Evolutionary conservation across 2,797 vertebrate genomes (phyloP), one percentile per base, ranked within the genome.

Genomic region (Leptatherina wallacei): DNA sequence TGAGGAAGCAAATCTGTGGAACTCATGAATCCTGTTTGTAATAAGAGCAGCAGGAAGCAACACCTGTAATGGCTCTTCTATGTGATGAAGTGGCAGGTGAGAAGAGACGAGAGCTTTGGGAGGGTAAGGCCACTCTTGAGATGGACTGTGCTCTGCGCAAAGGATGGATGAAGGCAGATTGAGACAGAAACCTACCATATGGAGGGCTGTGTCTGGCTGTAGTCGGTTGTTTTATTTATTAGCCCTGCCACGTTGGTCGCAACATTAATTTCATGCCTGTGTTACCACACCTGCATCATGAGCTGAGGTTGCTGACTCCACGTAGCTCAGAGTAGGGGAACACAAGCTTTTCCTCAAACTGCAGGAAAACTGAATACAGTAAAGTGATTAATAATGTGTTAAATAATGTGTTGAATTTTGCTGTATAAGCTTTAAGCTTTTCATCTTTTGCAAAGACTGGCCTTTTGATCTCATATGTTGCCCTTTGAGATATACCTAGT

Each of bases 201-300:
- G 86, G 85, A 68, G 71, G 63, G 3, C 57, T 58, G 57, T 71
- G 76, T 70, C 75, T 75, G 62, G 77, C 82, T 71, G 72, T 60
- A 83, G 81, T 73, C 70, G 71, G 71, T 87, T 89, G 82, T 89
- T 89, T 92, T 90, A 91, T 89, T 89, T 89, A 90, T 91, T 87
- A 88, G 79, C 86, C 64, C 70, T 84, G 88, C 87, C 87, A 87
- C 81, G 82, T 81, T 81, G 81, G 65, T 77, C 75, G 82, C 87
- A 75, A 84, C 82, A 77, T 85, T 90, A 72, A 90, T 92, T 88
- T 91, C 87, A 89, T 85, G 87, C 85, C 84, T 84, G 72, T 71
- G 76, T 86, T 88, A 69, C 75, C 79, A 86, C 88, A 85, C 84
- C 82, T 91, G 83, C 73, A 88, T 80, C 77, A 73, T 59, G 27